These are phyloP conservation scores for Drosophila borborema DNA, from an alignment of 2,888 invertebrate species.

Conservation along the genomic window DNA sequence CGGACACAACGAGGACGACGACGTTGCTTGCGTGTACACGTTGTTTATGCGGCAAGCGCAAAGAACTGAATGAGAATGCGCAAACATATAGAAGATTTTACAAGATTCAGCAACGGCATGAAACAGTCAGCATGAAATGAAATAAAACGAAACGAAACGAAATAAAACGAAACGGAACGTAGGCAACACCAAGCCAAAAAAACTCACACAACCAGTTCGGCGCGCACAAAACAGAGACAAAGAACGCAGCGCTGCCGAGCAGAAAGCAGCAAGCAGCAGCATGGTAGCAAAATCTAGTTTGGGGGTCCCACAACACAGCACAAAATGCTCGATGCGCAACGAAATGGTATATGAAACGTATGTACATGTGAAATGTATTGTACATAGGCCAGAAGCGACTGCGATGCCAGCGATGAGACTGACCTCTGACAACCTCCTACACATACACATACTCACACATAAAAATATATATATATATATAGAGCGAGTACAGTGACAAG, in stretches of 20 bases:
- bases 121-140: constrained; percentile 28
- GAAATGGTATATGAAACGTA: constrained; percentile 67
- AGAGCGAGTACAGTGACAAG: constrained; percentile 31
- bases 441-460: constrained; percentile 39
- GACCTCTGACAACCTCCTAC: constrained; percentile 82
- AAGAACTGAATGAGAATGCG: constrained; percentile 77
- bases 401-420: constrained; percentile 74
- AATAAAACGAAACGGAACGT: constrained; percentile 27
- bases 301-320: constrained; percentile 40
- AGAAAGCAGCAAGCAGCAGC: constrained; percentile 1
- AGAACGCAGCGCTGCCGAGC: constrained; percentile 52
- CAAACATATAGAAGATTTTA: constrained; percentile 73
- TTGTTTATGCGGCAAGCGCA: constrained; percentile 76
- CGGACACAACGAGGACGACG: constrained; percentile 54
- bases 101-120: constrained; percentile 60
- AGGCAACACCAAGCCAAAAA: constrained; percentile 60
- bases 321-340: constrained; percentile 55
- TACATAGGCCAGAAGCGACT: constrained; percentile 56
- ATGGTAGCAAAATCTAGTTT: constrained; percentile 73
- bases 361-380: constrained; percentile 52
- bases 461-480: too few species aligned
- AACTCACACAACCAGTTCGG: constrained; percentile 76
- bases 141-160: constrained; percentile 30
- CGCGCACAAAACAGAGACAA: constrained; percentile 63
- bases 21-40: constrained; percentile 59